Base-by-base conservation (phyloP, 2,113 vertebrate genomes). In the Bos indicus region DNA sequence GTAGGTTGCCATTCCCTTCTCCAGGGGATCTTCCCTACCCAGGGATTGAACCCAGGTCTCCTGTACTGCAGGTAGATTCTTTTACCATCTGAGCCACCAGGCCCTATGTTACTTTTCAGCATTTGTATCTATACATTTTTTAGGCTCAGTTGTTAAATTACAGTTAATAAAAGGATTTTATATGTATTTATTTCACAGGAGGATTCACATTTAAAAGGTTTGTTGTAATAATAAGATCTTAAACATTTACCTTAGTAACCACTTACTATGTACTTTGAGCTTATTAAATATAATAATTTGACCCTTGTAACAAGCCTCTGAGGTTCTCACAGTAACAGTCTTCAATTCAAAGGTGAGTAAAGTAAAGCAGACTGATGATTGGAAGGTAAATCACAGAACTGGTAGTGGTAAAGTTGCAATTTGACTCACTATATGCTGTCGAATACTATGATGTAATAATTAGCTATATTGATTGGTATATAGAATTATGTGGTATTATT, bases 351-450 rank as follows among this genome's bases (percentile, higher is more conserved):
- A 86, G 77, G 9, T 59, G 19, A 23, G 10, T 13, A 36, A 84
- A 78, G 26, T 10, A 52, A 85, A 28, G 57, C 57, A 21, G 36
- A 21, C 10, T 15, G 25, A 3, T 52, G 43, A 28, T 62, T 30
- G n/a, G 30, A 52, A 19, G 71, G 21, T 28, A 52, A 46, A 43
- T 21, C 12, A 30, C 46, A 36, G 11, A 54, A 33, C 25, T 51
- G 19, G 33, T 67, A 7, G 5, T 23, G 30, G 33, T 10, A 23
- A 78, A 43, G 5, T 3, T 2, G 9, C 1, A 0, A 7, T 26
- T 36, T 23, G 52, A 19, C 74, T 54, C 33, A 9, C 6, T 15
- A 4, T 7, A 7, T 85, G 62, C 6, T 48, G 7, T 51, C 33
- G 15, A n/a, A 46, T 19, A 2, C 28, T 14, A 12, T 40, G 5